Base-by-base conservation (phyloP, 1,140 invertebrate species). In the Eciton burchellii region DNA sequence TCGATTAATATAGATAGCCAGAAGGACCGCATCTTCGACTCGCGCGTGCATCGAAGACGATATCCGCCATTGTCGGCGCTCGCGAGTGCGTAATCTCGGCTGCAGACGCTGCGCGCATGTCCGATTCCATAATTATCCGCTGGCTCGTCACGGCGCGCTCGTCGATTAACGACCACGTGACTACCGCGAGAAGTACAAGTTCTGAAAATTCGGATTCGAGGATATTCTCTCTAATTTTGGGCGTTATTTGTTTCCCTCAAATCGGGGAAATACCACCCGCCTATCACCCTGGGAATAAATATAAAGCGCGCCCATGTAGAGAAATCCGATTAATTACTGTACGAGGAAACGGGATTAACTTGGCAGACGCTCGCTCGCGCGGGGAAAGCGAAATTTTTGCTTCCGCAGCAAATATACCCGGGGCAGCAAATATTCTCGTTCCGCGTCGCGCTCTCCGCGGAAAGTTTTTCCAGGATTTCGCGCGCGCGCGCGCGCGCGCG, bases 1-100 rank as follows among this genome's bases (percentile, higher is more conserved):
- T 81, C 84, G 77, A 81, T 88, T 89, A 89, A 89, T 89, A 89
- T 89, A 88, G 89, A 89, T 89, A 86, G 82, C 79, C 88, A 86
- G 87, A 57, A 83, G 74, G 54, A 86, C 82, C 45, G 71, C 57
- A 59, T 82, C 65, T 86, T 81, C 52, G 49, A n/a, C n/a, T 79
- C 19, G 21, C 41, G 70, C 63, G 56, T 45, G 52, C 24, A n/a
- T n/a, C 52, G 43, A 72, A 70, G 70, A 56, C 65, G 63, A 54
- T 79, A 63, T 79, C 74, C 70, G 68, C 12, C 63, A 63, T 79
- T 35, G 56, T 70, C 49, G 73, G 29, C 47, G 29, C 21, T 76
- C 73, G n/a, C n/a, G 56, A 70, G 63, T 35, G 49, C 63, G 49
- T 79, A 79, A 79, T 87, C 83, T 87, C 85, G 83, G n/a, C n/a